These are phyloP conservation scores for Saccostrea echinata DNA, from an alignment of 1,140 invertebrate species.

Conservation along the genomic window DNA sequence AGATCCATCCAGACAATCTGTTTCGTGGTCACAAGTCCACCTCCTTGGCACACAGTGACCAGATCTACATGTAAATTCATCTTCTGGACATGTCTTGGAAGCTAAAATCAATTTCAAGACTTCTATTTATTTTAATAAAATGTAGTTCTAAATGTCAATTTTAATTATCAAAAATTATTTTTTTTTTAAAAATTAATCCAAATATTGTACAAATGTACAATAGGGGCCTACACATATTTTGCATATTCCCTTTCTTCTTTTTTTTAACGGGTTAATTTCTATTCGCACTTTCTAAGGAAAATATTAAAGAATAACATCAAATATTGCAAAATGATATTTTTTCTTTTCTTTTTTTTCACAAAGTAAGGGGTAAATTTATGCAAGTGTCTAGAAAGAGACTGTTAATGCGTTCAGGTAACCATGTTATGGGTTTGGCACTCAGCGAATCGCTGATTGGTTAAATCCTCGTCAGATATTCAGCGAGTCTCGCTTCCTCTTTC, in stretches of 20 bases:
- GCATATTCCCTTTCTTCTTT: no score
- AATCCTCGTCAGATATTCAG: constrained; percentile 9
- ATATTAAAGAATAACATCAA: neutral
- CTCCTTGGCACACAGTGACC: constrained; percentile 95
- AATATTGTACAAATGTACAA: no score
- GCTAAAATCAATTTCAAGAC: neutral
- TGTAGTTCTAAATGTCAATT: neutral
- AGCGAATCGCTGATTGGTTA: neutral
- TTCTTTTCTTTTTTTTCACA: neutral
- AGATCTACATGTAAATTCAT: constrained; percentile 81
- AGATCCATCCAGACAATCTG: constrained; percentile 89
- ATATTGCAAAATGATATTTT: neutral
- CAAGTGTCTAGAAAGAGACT: neutral
- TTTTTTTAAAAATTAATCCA: no score
- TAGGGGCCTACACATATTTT: no score
- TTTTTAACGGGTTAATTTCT: no score
- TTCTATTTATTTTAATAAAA: neutral
- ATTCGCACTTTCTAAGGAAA: neutral
- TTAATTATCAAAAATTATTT: no score
- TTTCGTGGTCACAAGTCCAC: constrained; percentile 91
- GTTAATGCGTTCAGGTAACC: constrained; percentile 22
- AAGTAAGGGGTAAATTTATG: neutral
- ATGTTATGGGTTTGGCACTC: neutral
- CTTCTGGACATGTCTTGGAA: constrained; percentile 49
- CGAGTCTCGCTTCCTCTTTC: neutral